Evolutionary conservation across 2,888 invertebrate genomes (phyloP), one percentile per base, ranked within the genome.

Genomic region (Muscina levida): DNA sequence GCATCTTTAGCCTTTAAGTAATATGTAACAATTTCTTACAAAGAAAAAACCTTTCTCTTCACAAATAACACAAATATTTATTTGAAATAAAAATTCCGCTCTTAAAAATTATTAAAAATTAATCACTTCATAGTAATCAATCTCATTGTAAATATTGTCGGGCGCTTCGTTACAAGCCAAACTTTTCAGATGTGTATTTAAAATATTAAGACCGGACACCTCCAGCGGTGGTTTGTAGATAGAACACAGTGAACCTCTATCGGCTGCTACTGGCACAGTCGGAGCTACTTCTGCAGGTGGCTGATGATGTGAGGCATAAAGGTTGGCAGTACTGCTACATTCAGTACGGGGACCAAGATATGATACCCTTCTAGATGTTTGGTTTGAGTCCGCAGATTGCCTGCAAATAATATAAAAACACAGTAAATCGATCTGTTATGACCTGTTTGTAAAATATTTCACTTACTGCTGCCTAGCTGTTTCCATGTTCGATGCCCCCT

Each of bases 281-380:
- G 79, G 79, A 39, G 72, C 75, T 1, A 11, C 13, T 5, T 6
- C 19, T 1, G 1, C 1, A 1, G 75, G 75, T 10, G 42, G 59
- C 10, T n/a, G 13, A 62, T 62, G 59, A 0, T 53, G 10, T 0
- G 75, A 42, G 13, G 22, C 5, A 37, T 74, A 74, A 2, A 6
- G 1, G 4, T 10, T 39, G 1, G 22, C 10, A 10, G 24, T n/a
- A n/a, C 44, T 24, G n/a, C 2, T 3, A 37, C 11, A 59, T 17
- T 8, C 11, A 1, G 26, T 19, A 1, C 2, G 6, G 13, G 62
- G 62, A 42, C 42, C 22, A 11, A 62, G 42, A 22, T 66, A n/a
- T 8, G 22, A 39, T 2, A 11, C 13, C 39, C 13, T 31, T 31
- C 4, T n/a, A n/a, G n/a, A n/a, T n/a, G n/a, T n/a, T n/a, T 31